Evolutionary conservation across 1,140 invertebrate genomes (phyloP), one percentile per base, ranked within the genome.

Genomic region (Choristoneura fumiferana): DNA sequence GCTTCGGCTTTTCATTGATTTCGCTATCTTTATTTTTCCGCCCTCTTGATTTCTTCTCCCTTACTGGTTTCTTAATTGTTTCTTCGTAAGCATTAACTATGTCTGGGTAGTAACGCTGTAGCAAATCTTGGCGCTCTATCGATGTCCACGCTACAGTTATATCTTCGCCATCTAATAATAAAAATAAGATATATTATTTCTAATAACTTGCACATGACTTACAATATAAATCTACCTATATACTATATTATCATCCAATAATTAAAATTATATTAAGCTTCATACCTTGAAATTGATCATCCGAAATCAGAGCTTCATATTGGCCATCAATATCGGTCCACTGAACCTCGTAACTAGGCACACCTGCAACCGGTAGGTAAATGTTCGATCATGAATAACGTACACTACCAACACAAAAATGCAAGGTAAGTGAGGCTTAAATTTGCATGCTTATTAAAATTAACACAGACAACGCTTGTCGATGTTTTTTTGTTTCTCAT

Each of bases 261-360:
- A 29, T 29, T 29, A 29, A 29, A 29, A 29, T 6, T 3, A 29
- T 6, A 29, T 29, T 2, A 29, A 29, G 2, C 6, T 2, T 57
- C 49, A 60, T 69, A 87, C 89, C 81, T 68, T 89, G 62, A 58
- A 92, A 69, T 73, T 92, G 89, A 37, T 92, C 69, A 77, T 92
- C 87, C 0, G 92, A 90, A 53, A 92, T 91, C 0, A 95, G 75
- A 18, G 85, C 90, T 9, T 91, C 87, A 58, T 93, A 91, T 38
- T 88, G 79, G 0, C 87, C 78, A 17, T 91, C 73, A 10, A 90
- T 81, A 67, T 93, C 93, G 8, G 78, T 67, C 94, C 94, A 95
- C 9, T 92, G 75, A n/a, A 96, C 90, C 85, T 95, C 94, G 65
- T 92, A 93, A 76, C 93, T 93, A 0, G 92, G 87, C 10, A 93